Conservation (phyloP, 1,140 invertebrate species). For the Thrips palmi region DNA sequence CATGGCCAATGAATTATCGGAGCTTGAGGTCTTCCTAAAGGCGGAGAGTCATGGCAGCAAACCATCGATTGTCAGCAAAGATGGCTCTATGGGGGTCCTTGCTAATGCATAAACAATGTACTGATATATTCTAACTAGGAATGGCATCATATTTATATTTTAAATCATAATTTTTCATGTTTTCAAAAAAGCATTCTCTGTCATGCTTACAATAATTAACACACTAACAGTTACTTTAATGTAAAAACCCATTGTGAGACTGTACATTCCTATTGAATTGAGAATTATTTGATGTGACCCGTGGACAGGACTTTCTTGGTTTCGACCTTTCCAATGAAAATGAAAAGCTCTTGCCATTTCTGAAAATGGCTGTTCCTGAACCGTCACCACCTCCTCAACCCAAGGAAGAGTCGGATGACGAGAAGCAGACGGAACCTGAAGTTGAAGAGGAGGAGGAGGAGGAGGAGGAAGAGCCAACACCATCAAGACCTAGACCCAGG, state of each 20-base stretch:
- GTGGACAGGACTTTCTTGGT: slow-evolving; percentile 70
- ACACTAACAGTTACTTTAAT: no score
- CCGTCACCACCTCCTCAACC: slow-evolving; percentile 23
- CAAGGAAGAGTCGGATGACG: slow-evolving; percentile 3
- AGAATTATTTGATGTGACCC: no score
- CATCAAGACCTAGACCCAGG: no score
- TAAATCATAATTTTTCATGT: no score
- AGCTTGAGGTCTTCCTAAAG: slow-evolving; percentile 65
- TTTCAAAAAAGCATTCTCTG: no score
- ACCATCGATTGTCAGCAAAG: neutral
- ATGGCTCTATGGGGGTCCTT: neutral
- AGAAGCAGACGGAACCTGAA: slow-evolving; percentile 16
- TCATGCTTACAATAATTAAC: no score
- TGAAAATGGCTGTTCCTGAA: slow-evolving; percentile 38
- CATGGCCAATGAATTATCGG: slow-evolving; percentile 77
- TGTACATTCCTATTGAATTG: no score
- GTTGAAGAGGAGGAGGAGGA: slow-evolving; percentile 22
- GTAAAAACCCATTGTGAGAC: no score
- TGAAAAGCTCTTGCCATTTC: slow-evolving; percentile 70
- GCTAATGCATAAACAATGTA: no score
- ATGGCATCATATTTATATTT: no score
- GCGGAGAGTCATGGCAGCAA: neutral
- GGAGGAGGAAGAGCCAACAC: slow-evolving; percentile 22
- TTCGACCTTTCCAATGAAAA: slow-evolving; percentile 84
- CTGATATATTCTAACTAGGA: no score